Evolutionary conservation across 1,140 invertebrate genomes (phyloP), one percentile per base, ranked within the genome.

Genomic region (Zaprionus africanus): DNA sequence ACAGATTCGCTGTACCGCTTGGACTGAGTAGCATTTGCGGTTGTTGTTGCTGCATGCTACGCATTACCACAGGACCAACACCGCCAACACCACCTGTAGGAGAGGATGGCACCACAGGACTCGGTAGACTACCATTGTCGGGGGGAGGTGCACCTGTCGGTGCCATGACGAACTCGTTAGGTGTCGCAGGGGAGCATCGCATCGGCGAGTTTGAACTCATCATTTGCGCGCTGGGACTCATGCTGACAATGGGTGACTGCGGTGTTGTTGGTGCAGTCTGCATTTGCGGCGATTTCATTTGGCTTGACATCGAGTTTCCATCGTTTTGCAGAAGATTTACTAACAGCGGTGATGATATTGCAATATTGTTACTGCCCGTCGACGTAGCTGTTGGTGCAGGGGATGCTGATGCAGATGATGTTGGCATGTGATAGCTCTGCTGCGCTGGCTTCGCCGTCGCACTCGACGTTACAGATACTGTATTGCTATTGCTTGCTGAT

Each of bases 241-340:
- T 88, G 26, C 70, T 80, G 4, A 84, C 71, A 70, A 79, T 74
- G 24, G 78, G 81, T 22, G 81, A 90, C 43, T 91, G 79, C 17
- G 72, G 83, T 56, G 63, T 71, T 38, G 54, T 43, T 78, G 79
- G 71, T 65, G 75, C 58, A 57, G 83, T 38, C 68, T 34, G 31
- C 31, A 81, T 49, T 49, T 81, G 86, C 0, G 91, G 82, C 2
- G 88, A 88, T 60, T 91, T 91, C 60, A 86, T 78, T 70, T 90
- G 86, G 76, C 79, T 90, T 49, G 82, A 61, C 77, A 90, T 81
- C 53, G 75, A 61, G 74, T 94, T 93, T 58, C 95, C 96, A 86
- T 98, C 97, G 91, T 97, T 98, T 94, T 98, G 97, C 77, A 98
- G 93, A 63, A 98, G 93, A 93, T 98, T 99, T 4, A 98, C 97